Evolutionary conservation across 2,888 invertebrate species (phyloP).

Genomic region (Spicauda simplicius): DNA sequence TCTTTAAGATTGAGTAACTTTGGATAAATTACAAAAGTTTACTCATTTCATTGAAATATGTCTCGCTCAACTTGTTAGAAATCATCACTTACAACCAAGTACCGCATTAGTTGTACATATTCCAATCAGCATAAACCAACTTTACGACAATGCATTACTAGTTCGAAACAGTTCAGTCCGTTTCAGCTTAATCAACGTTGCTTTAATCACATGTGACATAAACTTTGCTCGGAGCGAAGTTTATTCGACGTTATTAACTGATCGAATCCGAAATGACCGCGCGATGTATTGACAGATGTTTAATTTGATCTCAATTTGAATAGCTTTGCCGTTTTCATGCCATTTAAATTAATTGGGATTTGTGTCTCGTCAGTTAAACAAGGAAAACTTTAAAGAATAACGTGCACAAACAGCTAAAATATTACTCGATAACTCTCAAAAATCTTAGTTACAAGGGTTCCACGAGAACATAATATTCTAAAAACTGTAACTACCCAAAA

Average conservation of each 20-base stretch:
- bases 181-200: conserved; percentile 26
- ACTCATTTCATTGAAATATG: too few relatives aligned
- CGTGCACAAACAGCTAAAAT: too few relatives aligned
- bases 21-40: too few relatives aligned
- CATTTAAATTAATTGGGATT: not conserved
- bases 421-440: too few relatives aligned
- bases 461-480: too few relatives aligned
- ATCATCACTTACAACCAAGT: too few relatives aligned
- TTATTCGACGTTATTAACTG: conserved; percentile 14
- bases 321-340: not conserved
- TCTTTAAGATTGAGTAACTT: too few relatives aligned
- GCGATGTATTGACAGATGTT: not conserved
- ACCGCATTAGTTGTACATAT: not conserved
- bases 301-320: conserved; percentile 1
- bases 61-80: too few relatives aligned
- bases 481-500: too few relatives aligned
- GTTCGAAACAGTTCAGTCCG: conserved; percentile 4
- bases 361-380: too few relatives aligned
- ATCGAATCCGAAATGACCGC: not conserved
- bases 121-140: conserved; percentile 27
- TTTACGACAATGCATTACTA: conserved; percentile 15
- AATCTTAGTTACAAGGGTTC: too few relatives aligned
- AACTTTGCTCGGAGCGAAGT: conserved; percentile 9
- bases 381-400: not conserved
- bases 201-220: conserved; percentile 28